phyloP scores from a whole-genome alignment of 2,113 vertebrate species.

The Oreochromis niloticus region DNA sequence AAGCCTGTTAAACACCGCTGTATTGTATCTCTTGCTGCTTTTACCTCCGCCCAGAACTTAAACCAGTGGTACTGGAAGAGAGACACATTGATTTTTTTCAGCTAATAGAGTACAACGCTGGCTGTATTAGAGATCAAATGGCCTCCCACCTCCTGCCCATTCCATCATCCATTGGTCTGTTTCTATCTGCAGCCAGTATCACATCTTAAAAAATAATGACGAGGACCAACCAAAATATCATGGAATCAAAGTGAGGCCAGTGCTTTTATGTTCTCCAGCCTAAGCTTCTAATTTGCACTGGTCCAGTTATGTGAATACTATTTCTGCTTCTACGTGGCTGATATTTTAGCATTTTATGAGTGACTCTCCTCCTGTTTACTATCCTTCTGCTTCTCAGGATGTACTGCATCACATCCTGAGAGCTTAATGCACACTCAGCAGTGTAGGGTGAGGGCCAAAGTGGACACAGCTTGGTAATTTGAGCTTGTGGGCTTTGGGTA shows the following conservation, averaged over 20 bases:
- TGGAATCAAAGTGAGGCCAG: background rate
- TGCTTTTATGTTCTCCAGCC: background rate
- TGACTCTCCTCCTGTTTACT: background rate
- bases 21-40: background rate
- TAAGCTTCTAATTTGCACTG: background rate
- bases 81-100: constrained; percentile 28
- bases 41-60: background rate
- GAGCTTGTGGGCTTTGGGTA: background rate
- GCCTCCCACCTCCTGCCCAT: background rate
- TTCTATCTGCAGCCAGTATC: constrained; percentile 19
- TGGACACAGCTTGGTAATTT: background rate
- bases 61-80: background rate
- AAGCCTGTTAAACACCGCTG: constrained; percentile 37
- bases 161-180: background rate
- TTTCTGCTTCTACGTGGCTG: background rate
- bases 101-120: constrained; percentile 19
- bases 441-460: background rate
- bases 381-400: background rate
- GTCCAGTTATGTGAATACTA: background rate
- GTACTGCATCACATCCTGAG: background rate
- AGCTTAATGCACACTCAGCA: background rate
- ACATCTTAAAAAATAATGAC: background rate
- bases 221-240: background rate
- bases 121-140: constrained; percentile 14
- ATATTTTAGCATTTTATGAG: background rate